Conservation (phyloP, 2,888 invertebrate genomes). For the Mesorhabditis spiculigera region DNA sequence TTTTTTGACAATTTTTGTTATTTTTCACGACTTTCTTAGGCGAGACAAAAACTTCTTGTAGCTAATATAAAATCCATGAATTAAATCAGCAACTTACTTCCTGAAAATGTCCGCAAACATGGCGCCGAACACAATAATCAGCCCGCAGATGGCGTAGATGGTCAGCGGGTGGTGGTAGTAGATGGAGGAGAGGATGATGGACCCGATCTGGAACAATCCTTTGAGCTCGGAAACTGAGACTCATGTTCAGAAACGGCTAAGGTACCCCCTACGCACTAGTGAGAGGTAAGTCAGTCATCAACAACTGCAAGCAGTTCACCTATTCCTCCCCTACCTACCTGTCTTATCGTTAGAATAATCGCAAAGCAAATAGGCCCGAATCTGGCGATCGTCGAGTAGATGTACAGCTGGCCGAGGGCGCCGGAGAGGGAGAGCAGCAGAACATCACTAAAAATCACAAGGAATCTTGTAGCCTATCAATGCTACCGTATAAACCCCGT, state of each 20-base stretch:
- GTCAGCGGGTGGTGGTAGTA: conserved; percentile 85
- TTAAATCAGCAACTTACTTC: conserved; percentile 8
- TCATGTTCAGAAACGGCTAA: too few species aligned
- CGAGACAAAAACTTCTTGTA: too few species aligned
- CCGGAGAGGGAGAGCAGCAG: conserved; percentile 48
- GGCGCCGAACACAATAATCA: conserved; percentile 78
- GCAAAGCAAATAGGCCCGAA: conserved; percentile 96
- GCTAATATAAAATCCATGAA: background rate
- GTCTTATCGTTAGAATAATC: conserved; percentile 94
- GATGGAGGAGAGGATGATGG: conserved; percentile 81
- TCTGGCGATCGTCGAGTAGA: conserved; percentile 87
- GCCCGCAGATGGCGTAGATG: conserved; percentile 73
- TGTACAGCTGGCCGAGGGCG: conserved; percentile 74
- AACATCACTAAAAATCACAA: conserved; percentile 12
- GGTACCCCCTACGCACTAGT: background rate
- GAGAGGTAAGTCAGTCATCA: conserved; percentile 38
- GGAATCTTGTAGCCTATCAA: too few species aligned
- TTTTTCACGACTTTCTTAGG: too few species aligned
- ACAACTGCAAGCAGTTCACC: too few species aligned
- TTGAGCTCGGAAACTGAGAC: too few species aligned
- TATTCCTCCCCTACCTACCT: conserved; percentile 21
- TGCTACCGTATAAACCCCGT: conserved; percentile 24
- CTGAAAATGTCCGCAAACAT: conserved; percentile 65
- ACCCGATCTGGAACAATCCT: conserved; percentile 59
- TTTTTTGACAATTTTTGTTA: background rate